Percentiles rank a stretch among this genome's conserved stretches.
Conservation (phyloP, 2,888 invertebrate genomes). For the Nephrotoma guestfalica region DNA sequence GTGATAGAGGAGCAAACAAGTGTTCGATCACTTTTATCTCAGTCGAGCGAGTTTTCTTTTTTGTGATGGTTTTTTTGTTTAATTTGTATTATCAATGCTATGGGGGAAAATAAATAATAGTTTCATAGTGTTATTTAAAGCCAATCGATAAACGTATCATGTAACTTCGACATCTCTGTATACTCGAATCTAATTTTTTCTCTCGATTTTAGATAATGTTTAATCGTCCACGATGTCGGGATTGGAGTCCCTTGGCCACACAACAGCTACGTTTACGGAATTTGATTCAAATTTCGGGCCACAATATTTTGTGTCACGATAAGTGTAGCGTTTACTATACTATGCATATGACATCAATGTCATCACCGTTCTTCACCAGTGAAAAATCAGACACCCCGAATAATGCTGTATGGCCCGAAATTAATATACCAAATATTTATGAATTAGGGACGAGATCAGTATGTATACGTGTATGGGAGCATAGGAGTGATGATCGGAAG, state of each 20-base stretch:
- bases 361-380: slow-evolving; percentile 72
- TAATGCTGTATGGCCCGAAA: slow-evolving; percentile 70
- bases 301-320: slow-evolving; percentile 35
- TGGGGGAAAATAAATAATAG: background rate
- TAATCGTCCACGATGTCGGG: slow-evolving; percentile 53
- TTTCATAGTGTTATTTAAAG: background rate
- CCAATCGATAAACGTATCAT: background rate
- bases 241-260: slow-evolving; percentile 67
- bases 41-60: background rate
- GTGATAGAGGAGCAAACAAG: background rate
- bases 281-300: slow-evolving; percentile 57
- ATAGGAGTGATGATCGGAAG: slow-evolving; percentile 11
- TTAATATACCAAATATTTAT: slow-evolving; percentile 47
- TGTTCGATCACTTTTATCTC: background rate
- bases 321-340: slow-evolving; percentile 57
- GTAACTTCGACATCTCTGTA: background rate
- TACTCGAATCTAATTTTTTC: background rate
- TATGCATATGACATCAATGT: slow-evolving; percentile 64
- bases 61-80: background rate
- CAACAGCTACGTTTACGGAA: slow-evolving; percentile 73
- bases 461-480: slow-evolving; percentile 29
- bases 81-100: background rate
- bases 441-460: slow-evolving; percentile 33
- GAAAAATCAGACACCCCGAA: slow-evolving; percentile 49
- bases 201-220: slow-evolving; percentile 30